phyloP scores from a whole-genome alignment of 2,888 invertebrate genomes.

The Galerucella calmariensis region DNA sequence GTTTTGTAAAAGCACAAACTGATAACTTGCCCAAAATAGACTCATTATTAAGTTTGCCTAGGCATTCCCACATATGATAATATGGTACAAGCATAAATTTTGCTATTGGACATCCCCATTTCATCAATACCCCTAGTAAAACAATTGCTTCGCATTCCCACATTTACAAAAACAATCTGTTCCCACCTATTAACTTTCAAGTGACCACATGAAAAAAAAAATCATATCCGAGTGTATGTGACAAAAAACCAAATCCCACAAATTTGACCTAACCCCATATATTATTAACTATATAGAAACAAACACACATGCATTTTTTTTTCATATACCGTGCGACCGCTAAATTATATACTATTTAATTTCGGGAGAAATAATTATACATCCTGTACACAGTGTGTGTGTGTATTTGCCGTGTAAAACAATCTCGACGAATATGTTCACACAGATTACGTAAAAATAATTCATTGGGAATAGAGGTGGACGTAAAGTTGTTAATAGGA shows the following conservation, averaged over 20 bases:
- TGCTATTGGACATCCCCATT: no score
- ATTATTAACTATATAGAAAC: slow-evolving; percentile 5
- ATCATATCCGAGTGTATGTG: slow-evolving; percentile 1
- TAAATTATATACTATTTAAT: slow-evolving; percentile 16
- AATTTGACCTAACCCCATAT: slow-evolving; percentile 1
- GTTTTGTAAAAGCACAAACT: no score
- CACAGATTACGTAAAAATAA: slow-evolving; percentile 25
- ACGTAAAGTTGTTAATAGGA: not conserved
- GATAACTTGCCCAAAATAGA: no score
- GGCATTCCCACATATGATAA: no score
- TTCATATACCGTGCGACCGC: slow-evolving; percentile 9
- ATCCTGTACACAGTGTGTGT: slow-evolving; percentile 14
- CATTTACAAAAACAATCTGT: slow-evolving; percentile 6
- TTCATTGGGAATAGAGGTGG: slow-evolving; percentile 10
- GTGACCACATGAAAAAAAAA: slow-evolving; percentile 11
- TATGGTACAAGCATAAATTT: no score
- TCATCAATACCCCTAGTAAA: not conserved
- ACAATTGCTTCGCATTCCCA: not conserved
- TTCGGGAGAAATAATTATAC: slow-evolving; percentile 20
- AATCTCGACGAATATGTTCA: slow-evolving; percentile 21
- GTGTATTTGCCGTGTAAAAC: slow-evolving; percentile 15
- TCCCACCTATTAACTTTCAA: slow-evolving; percentile 8
- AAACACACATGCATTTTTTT: slow-evolving; percentile 2
- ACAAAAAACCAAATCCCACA: slow-evolving; percentile 10
- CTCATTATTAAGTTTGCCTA: no score